A percentile compares a stretch with the other conserved stretches of the same genome.
phyloP scores from a whole-genome alignment of 2,113 vertebrate species.

The Brienomyrus longianalis region DNA sequence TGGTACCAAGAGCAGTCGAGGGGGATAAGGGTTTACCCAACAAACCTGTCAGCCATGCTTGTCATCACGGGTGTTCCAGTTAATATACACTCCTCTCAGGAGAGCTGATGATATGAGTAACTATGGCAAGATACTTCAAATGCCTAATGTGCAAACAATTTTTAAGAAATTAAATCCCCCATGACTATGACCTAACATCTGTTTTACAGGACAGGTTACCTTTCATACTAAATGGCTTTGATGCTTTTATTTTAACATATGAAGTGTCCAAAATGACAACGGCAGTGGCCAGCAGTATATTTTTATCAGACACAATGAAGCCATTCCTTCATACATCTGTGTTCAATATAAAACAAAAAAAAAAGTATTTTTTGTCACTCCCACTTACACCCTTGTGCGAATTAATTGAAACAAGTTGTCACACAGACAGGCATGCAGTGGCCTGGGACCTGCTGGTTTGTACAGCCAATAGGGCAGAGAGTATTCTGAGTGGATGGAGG shows the following conservation, averaged over 20 bases:
- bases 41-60: constrained; percentile 1
- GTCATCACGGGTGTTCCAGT: neutral
- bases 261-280: neutral
- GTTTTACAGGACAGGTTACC: neutral
- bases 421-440: neutral
- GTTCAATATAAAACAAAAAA: neutral
- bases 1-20: neutral
- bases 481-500: neutral
- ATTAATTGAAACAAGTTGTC: neutral
- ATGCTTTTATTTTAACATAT: neutral
- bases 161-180: neutral
- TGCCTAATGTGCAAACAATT: neutral
- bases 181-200: neutral
- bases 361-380: neutral
- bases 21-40: neutral
- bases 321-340: neutral
- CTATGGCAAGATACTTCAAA: neutral
- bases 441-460: neutral
- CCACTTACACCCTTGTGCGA: neutral
- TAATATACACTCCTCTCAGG: neutral
- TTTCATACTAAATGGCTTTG: neutral
- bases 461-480: neutral
- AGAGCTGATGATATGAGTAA: neutral
- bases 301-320: neutral
- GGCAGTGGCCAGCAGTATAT: neutral